Conservation (phyloP, 1,140 invertebrate genomes). For the Acromyrmex heyeri region DNA sequence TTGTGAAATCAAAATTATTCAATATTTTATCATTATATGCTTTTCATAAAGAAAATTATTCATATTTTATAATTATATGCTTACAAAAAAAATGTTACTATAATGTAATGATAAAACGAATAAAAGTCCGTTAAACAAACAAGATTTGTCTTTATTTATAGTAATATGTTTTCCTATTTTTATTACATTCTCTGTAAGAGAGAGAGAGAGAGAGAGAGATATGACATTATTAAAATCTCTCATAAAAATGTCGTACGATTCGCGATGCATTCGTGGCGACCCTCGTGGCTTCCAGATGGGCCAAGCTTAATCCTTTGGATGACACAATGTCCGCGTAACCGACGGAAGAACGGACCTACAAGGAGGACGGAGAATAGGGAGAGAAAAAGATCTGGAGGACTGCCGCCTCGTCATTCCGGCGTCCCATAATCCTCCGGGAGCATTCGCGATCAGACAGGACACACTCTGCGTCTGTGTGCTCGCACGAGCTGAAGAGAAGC, state of each 20-base stretch:
- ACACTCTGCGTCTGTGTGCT: conserved; percentile 37
- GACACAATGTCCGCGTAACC: conserved; percentile 82
- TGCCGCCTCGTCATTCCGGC: conserved; percentile 73
- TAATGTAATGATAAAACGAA: too few relatives aligned
- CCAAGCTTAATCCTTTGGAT: conserved; percentile 78
- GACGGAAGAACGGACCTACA: conserved; percentile 59
- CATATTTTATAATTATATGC: too few relatives aligned
- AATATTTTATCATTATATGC: background rate
- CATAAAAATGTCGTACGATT: conserved; percentile 23
- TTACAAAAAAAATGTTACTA: too few relatives aligned
- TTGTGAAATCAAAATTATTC: background rate
- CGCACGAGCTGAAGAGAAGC: conserved; percentile 45
- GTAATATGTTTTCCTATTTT: background rate
- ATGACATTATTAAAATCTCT: conserved; percentile 28
- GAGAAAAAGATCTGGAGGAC: conserved; percentile 53
- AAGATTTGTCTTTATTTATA: background rate
- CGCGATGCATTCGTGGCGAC: conserved; percentile 60
- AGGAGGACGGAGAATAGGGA: background rate
- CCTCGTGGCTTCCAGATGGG: conserved; percentile 65
- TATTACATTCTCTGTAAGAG: background rate
- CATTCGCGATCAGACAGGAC: conserved; percentile 80
- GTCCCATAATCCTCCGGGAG: conserved; percentile 78
- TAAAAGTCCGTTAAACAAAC: background rate
- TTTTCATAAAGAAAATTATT: background rate
- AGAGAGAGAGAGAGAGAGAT: too few relatives aligned